Conservation (phyloP, 2,113 vertebrate species). For the Anhinga rufa region DNA sequence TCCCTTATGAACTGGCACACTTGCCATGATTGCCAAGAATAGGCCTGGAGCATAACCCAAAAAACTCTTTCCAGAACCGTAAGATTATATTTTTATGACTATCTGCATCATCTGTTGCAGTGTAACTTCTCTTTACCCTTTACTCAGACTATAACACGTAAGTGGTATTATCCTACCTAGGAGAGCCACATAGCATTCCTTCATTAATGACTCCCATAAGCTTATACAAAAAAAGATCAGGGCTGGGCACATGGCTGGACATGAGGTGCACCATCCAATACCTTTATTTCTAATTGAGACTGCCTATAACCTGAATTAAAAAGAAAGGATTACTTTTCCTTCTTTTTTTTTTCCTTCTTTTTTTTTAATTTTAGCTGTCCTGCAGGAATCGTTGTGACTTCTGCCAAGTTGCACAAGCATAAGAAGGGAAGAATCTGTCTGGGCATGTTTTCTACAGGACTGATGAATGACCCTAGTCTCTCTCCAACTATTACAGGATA, state of each 20-base stretch:
- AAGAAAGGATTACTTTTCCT: neutral
- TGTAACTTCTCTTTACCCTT: neutral
- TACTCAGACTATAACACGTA: neutral
- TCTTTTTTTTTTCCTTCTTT: neutral
- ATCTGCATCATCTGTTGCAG: neutral
- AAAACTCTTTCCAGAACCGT: neutral
- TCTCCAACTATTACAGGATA: conserved; percentile 63
- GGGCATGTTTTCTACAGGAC: conserved; percentile 1
- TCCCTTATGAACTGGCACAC: neutral
- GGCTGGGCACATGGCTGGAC: neutral
- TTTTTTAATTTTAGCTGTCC: neutral
- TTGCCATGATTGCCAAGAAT: neutral
- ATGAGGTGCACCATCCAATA: accelerated
- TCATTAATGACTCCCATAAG: neutral
- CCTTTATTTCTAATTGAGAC: neutral
- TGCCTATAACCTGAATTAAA: neutral
- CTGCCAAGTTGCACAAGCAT: neutral
- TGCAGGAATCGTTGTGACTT: neutral
- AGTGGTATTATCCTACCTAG: neutral
- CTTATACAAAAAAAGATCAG: neutral
- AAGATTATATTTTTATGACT: neutral
- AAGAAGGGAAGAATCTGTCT: conserved; percentile 7
- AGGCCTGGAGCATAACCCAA: neutral
- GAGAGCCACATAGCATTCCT: neutral
- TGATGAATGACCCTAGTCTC: conserved; percentile 60